Evolutionary conservation across 30 jellyfish, hydroid and myxozoan species (phyloP).

Genomic region (Hydractinia echinata): DNA sequence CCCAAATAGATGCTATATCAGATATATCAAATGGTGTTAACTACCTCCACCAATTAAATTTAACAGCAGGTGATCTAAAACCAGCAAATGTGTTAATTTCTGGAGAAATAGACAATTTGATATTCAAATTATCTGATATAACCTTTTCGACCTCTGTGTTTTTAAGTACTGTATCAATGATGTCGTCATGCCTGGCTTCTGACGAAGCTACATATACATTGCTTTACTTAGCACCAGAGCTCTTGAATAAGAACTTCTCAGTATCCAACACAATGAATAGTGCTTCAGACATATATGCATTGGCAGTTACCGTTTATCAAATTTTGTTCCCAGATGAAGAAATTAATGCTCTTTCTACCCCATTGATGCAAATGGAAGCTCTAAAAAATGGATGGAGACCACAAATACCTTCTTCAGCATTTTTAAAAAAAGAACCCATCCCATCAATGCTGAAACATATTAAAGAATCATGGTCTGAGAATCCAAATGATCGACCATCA

Average conservation of each 20-base stretch:
- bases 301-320: not conserved
- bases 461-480: too few relatives aligned
- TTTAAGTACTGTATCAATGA: not conserved
- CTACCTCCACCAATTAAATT: not conserved
- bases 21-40: not conserved
- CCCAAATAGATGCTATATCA: not conserved
- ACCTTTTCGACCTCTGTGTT: not conserved
- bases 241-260: not conserved
- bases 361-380: constrained; percentile 4
- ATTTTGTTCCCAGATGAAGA: constrained; percentile 13
- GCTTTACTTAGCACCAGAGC: constrained; percentile 16
- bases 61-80: constrained; percentile 5
- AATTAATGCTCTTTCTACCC: not conserved
- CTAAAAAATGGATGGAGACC: constrained; percentile 13
- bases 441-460: too few relatives aligned
- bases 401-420: too few relatives aligned
- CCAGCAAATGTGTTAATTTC: constrained; percentile 4
- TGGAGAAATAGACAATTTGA: constrained; percentile 3
- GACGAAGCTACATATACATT: not conserved
- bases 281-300: not conserved
- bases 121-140: constrained; percentile 3
- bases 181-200: not conserved
- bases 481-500: too few relatives aligned
- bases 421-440: too few relatives aligned
- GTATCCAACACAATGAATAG: not conserved